These are phyloP conservation scores for Frankliniella fusca DNA, from an alignment of 2,888 invertebrate species.

Conservation along the genomic window DNA sequence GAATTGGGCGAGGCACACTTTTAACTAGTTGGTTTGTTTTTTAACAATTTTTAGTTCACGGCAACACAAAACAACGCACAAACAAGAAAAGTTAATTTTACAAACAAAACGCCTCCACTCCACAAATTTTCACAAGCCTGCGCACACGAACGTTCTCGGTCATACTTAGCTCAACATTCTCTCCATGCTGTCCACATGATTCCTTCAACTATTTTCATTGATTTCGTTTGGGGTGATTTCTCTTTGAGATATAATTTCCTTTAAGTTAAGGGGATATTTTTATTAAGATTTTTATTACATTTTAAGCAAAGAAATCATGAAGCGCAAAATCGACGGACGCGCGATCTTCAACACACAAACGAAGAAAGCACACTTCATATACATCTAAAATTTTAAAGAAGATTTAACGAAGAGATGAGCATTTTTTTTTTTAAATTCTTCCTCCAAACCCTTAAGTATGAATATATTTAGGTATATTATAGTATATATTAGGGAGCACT, in stretches of 20 bases:
- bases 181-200: conserved; percentile 1
- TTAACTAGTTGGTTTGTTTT: no score
- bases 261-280: background rate
- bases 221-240: conserved; percentile 4
- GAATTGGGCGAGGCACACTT: no score
- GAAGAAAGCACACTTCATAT: conserved; percentile 24
- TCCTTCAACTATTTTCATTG: background rate
- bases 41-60: no score
- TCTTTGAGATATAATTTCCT: conserved; percentile 5
- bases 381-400: conserved; percentile 23
- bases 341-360: conserved; percentile 15
- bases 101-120: background rate
- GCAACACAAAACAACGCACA: no score
- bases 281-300: conserved; percentile 14
- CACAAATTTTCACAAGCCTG: background rate
- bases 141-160: background rate
- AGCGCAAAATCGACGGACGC: conserved; percentile 21
- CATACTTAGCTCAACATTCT: background rate
- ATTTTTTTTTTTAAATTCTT: conserved; percentile 15
- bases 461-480: conserved; percentile 25
- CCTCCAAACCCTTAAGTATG: conserved; percentile 24
- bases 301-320: conserved; percentile 25
- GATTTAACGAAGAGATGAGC: conserved; percentile 26
- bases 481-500: conserved; percentile 24
- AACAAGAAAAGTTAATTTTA: background rate